These are phyloP conservation scores for Sardinella longiceps DNA, from an alignment of 2,797 vertebrate species.

Conservation along the genomic window DNA sequence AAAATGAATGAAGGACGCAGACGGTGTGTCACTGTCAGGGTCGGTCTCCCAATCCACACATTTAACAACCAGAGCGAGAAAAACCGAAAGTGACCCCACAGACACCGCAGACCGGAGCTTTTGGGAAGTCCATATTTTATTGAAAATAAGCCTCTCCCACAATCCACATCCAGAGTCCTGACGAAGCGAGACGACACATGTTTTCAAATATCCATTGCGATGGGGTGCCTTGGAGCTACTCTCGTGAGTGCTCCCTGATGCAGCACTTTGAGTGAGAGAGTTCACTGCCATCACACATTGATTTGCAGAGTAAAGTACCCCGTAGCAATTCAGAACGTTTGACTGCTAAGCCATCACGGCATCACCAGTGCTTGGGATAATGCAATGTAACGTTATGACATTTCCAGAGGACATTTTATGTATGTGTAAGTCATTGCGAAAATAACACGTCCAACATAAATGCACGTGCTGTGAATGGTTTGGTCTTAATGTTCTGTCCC, in stretches of 20 bases:
- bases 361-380: not conserved
- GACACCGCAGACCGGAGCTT: constrained; percentile 72
- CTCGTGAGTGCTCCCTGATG: constrained; percentile 60
- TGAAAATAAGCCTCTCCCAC: constrained; percentile 63
- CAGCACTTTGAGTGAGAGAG: constrained; percentile 59
- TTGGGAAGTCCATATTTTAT: constrained; percentile 66
- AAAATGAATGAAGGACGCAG: constrained; percentile 59
- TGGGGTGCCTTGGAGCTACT: constrained; percentile 65
- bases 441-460: constrained; percentile 32
- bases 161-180: constrained; percentile 60
- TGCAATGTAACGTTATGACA: not conserved
- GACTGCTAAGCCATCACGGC: constrained; percentile 6
- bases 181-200: constrained; percentile 64
- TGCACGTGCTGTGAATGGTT: not conserved
- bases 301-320: constrained; percentile 38
- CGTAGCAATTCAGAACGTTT: constrained; percentile 42
- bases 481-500: not conserved
- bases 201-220: constrained; percentile 69
- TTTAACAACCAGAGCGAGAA: constrained; percentile 61
- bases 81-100: constrained; percentile 71
- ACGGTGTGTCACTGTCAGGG: constrained; percentile 27
- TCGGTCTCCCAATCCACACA: constrained; percentile 45
- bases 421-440: constrained; percentile 40
- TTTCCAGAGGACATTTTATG: constrained; percentile 44
- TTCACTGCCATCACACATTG: constrained; percentile 64